Evolutionary conservation across 2,113 vertebrate species (phyloP).

Genomic region (Alethe diademata): DNA sequence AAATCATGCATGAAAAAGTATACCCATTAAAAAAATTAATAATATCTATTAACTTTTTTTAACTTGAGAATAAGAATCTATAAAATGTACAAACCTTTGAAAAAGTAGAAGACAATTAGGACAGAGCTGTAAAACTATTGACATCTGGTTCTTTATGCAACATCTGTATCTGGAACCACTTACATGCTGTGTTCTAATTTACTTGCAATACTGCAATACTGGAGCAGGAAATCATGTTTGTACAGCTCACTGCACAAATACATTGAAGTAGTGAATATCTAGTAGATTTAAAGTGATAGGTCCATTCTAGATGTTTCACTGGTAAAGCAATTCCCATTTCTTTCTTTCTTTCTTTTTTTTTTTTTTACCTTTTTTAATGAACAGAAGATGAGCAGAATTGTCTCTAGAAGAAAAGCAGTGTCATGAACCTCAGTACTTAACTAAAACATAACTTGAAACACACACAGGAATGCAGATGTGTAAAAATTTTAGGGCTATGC

Average conservation of each 20-base stretch:
- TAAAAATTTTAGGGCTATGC: not conserved
- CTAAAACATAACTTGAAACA: not conserved
- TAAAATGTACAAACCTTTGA: not conserved
- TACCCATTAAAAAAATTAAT: not conserved
- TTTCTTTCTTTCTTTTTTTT: not conserved
- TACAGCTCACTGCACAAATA: not conserved
- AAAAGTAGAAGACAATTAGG: not conserved
- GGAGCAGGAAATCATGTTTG: not conserved
- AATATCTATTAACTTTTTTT: not conserved
- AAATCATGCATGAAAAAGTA: not conserved
- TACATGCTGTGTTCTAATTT: not conserved
- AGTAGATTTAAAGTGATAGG: not conserved
- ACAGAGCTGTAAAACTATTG: not conserved
- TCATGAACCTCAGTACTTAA: not conserved
- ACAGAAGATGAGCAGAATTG: not conserved
- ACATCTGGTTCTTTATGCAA: not conserved
- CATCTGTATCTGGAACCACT: conserved; percentile 9
- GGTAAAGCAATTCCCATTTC: not conserved
- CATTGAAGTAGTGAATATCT: not conserved
- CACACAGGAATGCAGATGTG: not conserved
- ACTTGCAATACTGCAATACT: not conserved
- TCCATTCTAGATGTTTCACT: not conserved
- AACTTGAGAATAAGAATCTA: not conserved
- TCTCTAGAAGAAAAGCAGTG: not conserved
- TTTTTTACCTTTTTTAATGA: not conserved